These are phyloP conservation scores for Zoroaster sp. DNA, from an alignment of 53 echinoderm and acorn worm genomes.

Conservation along the genomic window DNA sequence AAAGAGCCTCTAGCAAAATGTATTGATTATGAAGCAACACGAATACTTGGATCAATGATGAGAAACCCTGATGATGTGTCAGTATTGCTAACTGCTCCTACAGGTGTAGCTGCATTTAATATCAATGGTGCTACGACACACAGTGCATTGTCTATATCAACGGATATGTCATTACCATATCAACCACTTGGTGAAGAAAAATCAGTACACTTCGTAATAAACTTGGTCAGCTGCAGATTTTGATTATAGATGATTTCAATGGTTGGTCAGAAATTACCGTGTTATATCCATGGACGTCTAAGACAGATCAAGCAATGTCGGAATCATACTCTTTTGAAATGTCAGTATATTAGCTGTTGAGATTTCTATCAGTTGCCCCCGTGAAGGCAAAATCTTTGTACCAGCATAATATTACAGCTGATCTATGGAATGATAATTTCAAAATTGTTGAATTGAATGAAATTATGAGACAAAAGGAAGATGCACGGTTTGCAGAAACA, in stretches of 20 bases:
- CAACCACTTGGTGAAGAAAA: slow-evolving; percentile 64
- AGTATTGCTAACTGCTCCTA: slow-evolving; percentile 50
- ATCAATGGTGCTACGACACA: slow-evolving; percentile 61
- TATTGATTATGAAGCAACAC: slow-evolving; percentile 64
- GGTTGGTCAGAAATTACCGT: slow-evolving; percentile 65
- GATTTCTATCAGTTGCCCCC: slow-evolving; percentile 67
- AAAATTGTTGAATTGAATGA: slow-evolving; percentile 46
- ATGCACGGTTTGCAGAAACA: slow-evolving; percentile 47
- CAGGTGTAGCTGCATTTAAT: slow-evolving; percentile 61
- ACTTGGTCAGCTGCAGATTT: slow-evolving; percentile 59
- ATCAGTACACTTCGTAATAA: slow-evolving; percentile 53
- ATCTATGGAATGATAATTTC: slow-evolving; percentile 64
- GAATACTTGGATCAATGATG: slow-evolving; percentile 45
- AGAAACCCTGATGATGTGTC: slow-evolving; percentile 54
- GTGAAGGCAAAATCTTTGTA: slow-evolving; percentile 48
- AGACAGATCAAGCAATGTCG: slow-evolving; percentile 65
- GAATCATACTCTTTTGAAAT: slow-evolving; percentile 42
- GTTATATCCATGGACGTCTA: slow-evolving; percentile 64
- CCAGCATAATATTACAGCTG: slow-evolving; percentile 11
- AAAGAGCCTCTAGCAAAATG: slow-evolving; percentile 63
- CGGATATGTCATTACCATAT: slow-evolving; percentile 13
- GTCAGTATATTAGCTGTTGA: slow-evolving; percentile 70
- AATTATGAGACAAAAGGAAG: slow-evolving; percentile 83
- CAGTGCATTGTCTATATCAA: slow-evolving; percentile 40
- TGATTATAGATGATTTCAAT: slow-evolving; percentile 85